Base-by-base conservation (phyloP, 2,113 vertebrate species). In the Dicerorhinus sumatrensis region DNA sequence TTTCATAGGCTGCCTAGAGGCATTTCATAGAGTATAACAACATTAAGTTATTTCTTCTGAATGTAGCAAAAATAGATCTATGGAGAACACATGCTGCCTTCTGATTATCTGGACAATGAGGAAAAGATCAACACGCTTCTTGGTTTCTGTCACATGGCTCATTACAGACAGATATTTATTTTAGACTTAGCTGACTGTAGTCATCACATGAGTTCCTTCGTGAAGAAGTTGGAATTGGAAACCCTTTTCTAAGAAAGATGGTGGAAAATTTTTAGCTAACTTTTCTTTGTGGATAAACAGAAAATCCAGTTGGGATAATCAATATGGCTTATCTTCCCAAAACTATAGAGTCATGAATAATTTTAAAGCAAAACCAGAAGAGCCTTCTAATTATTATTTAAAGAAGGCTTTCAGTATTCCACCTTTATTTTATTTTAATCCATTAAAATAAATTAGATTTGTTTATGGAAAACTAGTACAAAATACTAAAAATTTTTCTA, bases 341-440 rank as follows among this genome's bases (percentile, higher is more conserved):
- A 91, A 83, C 11, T 42, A 48, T 42, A 48, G 60, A 51, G 21
- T 60, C 42, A 5, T 60, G 54, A 60, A 54, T 67, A 63, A 25
- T 60, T 48, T 70, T 65, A 39, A 48, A 77, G n/a, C 29, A 42
- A 46, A 90, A 16, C 3, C 14, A n/a, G n/a, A 85, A 72, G 62
- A 70, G 18, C 20, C 7, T 65, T 39, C 8, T 67, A 51, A 58
- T 81, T n/a, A 67, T 48, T 89, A 69, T 16, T 46, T 42, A 96
- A 96, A 86, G 76, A 90, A 18, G 42, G 17, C 39, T 33, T 95
- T 60, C 65, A 25, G 11, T 29, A 2, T 29, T 92, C 90, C 77
- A 89, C 87, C 60, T 97, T 48, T 70, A 46, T 96, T 89, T 21
- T 76, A 33, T 96, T 87, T 97, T 65, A 83, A 12, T 75, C 31